Evolutionary conservation across 2,797 vertebrate species (phyloP).

Genomic region (Catamblyrhynchus diadema): DNA sequence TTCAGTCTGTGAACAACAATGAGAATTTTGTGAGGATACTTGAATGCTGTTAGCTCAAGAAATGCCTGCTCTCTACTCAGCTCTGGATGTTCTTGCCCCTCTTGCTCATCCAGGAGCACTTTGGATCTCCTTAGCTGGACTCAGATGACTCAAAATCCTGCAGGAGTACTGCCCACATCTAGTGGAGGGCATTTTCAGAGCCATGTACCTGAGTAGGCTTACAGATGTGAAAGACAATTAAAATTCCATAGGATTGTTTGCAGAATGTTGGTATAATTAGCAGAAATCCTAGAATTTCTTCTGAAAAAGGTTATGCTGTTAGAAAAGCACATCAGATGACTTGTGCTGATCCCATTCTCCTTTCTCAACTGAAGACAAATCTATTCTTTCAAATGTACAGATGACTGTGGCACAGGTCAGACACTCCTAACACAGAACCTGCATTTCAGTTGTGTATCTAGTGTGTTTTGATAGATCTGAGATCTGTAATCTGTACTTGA

Average conservation of each 20-base stretch:
- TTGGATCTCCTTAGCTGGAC: background rate
- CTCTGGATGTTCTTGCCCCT: background rate
- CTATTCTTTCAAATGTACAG: background rate
- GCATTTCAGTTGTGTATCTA: background rate
- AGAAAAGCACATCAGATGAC: background rate
- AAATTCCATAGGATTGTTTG: background rate
- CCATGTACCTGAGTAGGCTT: background rate
- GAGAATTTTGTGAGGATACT: background rate
- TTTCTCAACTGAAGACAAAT: background rate
- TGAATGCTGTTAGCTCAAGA: background rate
- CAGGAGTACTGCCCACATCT: background rate
- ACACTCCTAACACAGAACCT: background rate
- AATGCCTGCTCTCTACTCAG: background rate
- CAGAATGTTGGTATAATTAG: background rate
- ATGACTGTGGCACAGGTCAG: background rate
- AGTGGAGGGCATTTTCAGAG: background rate
- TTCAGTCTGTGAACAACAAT: background rate
- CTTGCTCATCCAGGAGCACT: background rate
- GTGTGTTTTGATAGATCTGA: background rate
- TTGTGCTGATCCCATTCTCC: background rate
- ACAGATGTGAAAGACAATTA: background rate
- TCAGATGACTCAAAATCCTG: background rate
- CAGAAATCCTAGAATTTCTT: background rate
- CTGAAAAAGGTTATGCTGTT: background rate
- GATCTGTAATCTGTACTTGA: background rate